These are phyloP conservation scores for Bungarus multicinctus DNA, from an alignment of 2,113 vertebrate species.

Conservation along the genomic window DNA sequence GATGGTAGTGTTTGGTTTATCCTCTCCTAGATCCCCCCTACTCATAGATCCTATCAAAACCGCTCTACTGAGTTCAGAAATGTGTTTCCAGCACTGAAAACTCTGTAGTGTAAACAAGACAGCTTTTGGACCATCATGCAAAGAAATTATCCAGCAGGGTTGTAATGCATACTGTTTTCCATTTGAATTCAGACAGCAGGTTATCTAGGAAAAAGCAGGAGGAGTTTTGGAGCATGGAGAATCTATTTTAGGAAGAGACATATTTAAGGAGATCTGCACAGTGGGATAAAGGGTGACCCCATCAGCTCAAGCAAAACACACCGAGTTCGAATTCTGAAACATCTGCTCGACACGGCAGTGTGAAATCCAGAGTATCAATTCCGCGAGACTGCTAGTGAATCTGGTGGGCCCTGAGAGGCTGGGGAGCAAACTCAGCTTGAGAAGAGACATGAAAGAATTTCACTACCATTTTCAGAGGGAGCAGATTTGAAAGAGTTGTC, in stretches of 20 bases:
- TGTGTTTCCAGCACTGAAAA: not conserved
- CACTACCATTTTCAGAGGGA: not conserved
- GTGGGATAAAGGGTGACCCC: not conserved
- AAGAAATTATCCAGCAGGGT: slow-evolving; percentile 11
- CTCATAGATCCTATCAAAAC: not conserved
- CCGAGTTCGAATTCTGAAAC: not conserved
- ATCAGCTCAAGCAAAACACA: not conserved
- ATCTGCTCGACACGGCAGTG: not conserved
- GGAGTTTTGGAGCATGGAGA: slow-evolving; percentile 1
- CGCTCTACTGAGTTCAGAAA: slow-evolving; percentile 8
- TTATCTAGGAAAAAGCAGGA: not conserved
- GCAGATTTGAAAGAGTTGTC: not conserved
- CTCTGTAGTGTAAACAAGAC: slow-evolving; percentile 11
- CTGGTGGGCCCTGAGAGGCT: not conserved
- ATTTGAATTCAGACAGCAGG: slow-evolving; percentile 15
- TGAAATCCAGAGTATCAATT: not conserved
- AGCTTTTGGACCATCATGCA: not conserved
- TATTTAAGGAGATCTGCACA: not conserved
- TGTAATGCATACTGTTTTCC: not conserved
- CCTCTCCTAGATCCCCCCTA: not conserved
- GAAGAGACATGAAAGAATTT: not conserved
- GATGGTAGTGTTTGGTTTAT: not conserved
- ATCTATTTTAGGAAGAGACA: not conserved
- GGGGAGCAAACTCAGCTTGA: not conserved
- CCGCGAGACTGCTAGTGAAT: not conserved